These are phyloP conservation scores for Agapornis canus DNA, from an alignment of 2,797 vertebrate genomes.

Conservation along the genomic window DNA sequence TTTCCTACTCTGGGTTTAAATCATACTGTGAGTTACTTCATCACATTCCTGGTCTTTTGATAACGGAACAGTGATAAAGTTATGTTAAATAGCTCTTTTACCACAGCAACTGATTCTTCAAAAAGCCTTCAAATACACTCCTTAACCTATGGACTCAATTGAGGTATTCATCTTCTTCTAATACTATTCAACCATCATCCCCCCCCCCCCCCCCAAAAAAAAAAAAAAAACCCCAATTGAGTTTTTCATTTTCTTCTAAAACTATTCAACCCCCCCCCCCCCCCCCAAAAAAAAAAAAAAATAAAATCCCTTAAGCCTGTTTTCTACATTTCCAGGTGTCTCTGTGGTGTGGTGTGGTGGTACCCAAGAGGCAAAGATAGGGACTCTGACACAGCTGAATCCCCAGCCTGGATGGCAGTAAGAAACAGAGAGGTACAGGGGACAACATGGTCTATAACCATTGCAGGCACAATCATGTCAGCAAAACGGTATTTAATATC, in stretches of 20 bases:
- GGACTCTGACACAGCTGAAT: neutral
- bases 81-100: constrained; percentile 23
- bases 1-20: neutral
- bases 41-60: constrained; percentile 8
- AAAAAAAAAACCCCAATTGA: neutral
- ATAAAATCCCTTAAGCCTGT: neutral
- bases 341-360: too few relatives aligned
- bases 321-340: neutral
- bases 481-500: neutral
- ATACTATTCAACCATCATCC: neutral
- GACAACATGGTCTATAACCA: neutral
- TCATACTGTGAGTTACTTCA: constrained; percentile 32
- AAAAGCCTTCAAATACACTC: neutral
- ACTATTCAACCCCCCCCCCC: neutral
- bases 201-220: neutral
- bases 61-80: neutral
- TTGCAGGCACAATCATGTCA: neutral
- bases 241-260: neutral
- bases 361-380: neutral
- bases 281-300: neutral
- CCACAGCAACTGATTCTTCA: neutral
- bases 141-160: neutral
- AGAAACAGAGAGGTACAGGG: neutral
- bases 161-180: neutral
- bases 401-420: neutral